Evolutionary conservation across 2,888 invertebrate genomes (phyloP), one percentile per base, ranked within the genome.

Genomic region (Mimachlamys varia): DNA sequence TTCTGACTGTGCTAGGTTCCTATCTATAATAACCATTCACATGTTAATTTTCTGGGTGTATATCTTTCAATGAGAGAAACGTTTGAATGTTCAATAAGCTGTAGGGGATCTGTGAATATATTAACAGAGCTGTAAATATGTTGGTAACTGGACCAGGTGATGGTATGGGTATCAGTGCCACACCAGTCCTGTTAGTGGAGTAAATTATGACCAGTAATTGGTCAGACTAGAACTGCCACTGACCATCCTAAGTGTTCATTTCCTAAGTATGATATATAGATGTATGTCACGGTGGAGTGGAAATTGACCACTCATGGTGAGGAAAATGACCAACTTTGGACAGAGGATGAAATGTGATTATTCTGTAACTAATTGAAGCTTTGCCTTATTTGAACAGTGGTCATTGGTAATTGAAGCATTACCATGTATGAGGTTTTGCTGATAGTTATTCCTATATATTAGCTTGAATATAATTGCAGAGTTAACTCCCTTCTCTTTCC

Each of bases 251-350:
- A 76, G 27, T 33, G 76, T 19, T 33, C 76, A 76, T 76, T 76
- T 76, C 62, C 76, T 76, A 76, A 76, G 76, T 76, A 76, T 76
- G 76, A 76, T 76, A 76, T 76, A 76, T 76, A 76, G 76, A 76
- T 27, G 76, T 76, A 76, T 76, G 76, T 33, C 27, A 76, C 17
- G 76, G 76, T 76, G 12, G 33, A 76, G 27, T 76, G 22, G 76
- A 76, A 76, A 76, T 76, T 76, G 76, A 76, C 76, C 76, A 76
- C 76, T 76, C 76, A 33, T 76, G 76, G 7, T 33, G 33, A 76
- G 76, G 27, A 76, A 17, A 27, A 76, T 13, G 76, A 76, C 13
- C 76, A 33, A 76, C 76, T 27, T 76, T 27, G 13, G 33, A 76
- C 76, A 76, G 76, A 76, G 27, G 76, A 76, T 76, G 33, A 76